phyloP scores from a whole-genome alignment of 1,140 invertebrate species.

The Bombyx mori region ASM3026992v2 NC_085127.1:7630501-7631000 shows the following conservation, averaged over 20 bases:
- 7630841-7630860: constrained; percentile 1
- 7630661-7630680: too few species aligned
- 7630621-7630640: too few species aligned
- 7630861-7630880: constrained; percentile 6
- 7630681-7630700: too few species aligned
- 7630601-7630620: not conserved
- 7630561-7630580: not conserved
- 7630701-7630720: too few species aligned
- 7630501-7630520: too few species aligned
- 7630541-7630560: not conserved
- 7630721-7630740: too few species aligned
- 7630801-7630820: constrained; percentile 3
- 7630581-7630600: not conserved
- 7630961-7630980: too few species aligned
- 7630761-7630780: not conserved
- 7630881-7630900: constrained; percentile 8
- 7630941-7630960: too few species aligned
- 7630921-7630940: not conserved
- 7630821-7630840: constrained; percentile 7
- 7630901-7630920: constrained; percentile 14
- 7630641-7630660: too few species aligned
- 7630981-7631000: too few species aligned
- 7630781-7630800: constrained; percentile 5
- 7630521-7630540: too few species aligned
- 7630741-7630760: too few species aligned